A percentile compares a stretch with the other conserved stretches of the same genome.
Evolutionary conservation across 1,140 invertebrate genomes (phyloP).

Genomic region (Drosophila parabipectinata): DNA sequence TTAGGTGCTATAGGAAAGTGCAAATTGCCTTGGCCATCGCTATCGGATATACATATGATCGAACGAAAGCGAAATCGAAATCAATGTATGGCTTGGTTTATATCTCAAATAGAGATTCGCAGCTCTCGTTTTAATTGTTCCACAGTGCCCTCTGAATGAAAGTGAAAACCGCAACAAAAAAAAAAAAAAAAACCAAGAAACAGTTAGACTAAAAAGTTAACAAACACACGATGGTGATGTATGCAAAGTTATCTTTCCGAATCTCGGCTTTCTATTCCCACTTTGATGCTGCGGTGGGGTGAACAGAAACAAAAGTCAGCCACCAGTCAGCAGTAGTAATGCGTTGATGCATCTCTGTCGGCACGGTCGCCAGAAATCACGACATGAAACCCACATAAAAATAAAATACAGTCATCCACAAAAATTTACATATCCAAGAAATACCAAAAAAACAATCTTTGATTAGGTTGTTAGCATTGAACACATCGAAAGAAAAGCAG

Average conservation of each 20-base stretch:
- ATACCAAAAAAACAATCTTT: slow-evolving; percentile 43
- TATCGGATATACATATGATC: slow-evolving; percentile 56
- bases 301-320: slow-evolving; percentile 23
- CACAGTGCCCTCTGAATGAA: slow-evolving; percentile 32
- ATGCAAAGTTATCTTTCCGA: slow-evolving; percentile 41
- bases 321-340: slow-evolving; percentile 1
- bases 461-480: slow-evolving; percentile 74
- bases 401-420: slow-evolving; percentile 27
- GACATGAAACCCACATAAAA: slow-evolving; percentile 45
- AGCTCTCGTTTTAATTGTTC: slow-evolving; percentile 66
- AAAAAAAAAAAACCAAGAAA: slow-evolving; percentile 15
- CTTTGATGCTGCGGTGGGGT: slow-evolving; percentile 14
- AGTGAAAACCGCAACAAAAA: slow-evolving; percentile 45
- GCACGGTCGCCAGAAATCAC: slow-evolving; percentile 28
- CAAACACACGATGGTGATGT: slow-evolving; percentile 15
- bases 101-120: slow-evolving; percentile 21
- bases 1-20: slow-evolving; percentile 59
- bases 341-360: slow-evolving; percentile 35
- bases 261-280: slow-evolving; percentile 47
- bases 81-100: slow-evolving; percentile 31
- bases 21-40: slow-evolving; percentile 49
- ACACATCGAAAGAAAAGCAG: slow-evolving; percentile 36
- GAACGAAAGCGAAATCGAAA: slow-evolving; percentile 45
- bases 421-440: slow-evolving; percentile 71
- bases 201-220: slow-evolving; percentile 29